A percentile compares a stretch with the other conserved stretches of the same genome.
Evolutionary conservation across 2,888 invertebrate species (phyloP).

Genomic region (Melanotus villosus): DNA sequence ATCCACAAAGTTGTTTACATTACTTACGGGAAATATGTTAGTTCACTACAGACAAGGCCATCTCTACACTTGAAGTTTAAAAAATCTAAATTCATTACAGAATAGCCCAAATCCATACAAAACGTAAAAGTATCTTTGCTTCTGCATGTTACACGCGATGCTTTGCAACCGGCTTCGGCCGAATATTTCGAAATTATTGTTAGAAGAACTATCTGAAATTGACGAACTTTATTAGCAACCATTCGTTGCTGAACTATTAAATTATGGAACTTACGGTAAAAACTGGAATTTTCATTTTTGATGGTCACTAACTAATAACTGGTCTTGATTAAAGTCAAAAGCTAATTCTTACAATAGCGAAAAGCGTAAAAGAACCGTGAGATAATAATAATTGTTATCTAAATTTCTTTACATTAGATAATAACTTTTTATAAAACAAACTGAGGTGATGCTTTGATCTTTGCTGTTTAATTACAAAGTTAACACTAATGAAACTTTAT

Average conservation of each 20-base stretch:
- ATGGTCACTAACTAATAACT: too few species aligned
- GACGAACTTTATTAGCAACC: too few species aligned
- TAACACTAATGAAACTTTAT: not conserved
- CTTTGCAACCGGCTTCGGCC: not conserved
- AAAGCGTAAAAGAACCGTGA: not conserved
- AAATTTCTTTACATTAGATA: too few species aligned
- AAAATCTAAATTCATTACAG: conserved; percentile 9
- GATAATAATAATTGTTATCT: not conserved
- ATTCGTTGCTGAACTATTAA: too few species aligned
- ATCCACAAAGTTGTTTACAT: too few species aligned
- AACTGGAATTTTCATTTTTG: too few species aligned
- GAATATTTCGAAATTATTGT: not conserved
- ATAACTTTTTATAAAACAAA: too few species aligned
- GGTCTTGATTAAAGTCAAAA: too few species aligned
- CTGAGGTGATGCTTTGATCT: conserved; percentile 4
- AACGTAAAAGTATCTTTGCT: conserved; percentile 24
- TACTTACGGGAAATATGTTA: conserved; percentile 41
- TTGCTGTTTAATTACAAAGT: not conserved
- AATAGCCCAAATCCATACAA: conserved; percentile 35
- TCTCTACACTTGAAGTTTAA: conserved; percentile 34
- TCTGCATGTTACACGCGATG: conserved; percentile 13
- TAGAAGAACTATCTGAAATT: not conserved
- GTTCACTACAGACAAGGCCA: conserved; percentile 33
- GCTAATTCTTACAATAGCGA: too few species aligned
- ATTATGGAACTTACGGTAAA: too few species aligned